Base-by-base conservation (phyloP, 1,140 invertebrate species). In the Drosophila mayri region DNA sequence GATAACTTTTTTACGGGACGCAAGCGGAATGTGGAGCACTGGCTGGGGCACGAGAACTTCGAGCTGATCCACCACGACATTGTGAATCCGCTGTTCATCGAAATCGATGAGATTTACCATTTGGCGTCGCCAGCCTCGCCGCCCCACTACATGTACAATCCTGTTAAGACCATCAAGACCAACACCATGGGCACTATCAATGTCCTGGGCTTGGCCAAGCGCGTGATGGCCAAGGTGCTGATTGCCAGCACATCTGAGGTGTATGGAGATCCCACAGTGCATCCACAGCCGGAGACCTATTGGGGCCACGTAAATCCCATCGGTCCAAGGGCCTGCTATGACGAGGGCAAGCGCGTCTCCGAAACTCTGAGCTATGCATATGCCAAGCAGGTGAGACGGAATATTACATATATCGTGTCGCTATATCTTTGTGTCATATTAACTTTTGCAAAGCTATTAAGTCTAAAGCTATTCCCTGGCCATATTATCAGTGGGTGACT, bases 221-320 rank as follows among this genome's bases (percentile, higher is more conserved):
- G 99, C 81, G 97, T 99, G 22, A 97, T 98, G 88, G 99, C 99
- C 25, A 96, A 96, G 92, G 96, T 99, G 54, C 94, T 99, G 43
- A 97, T 99, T 83, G 99, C 99, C 1, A 99, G 98, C 85, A 99
- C 99, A 32, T 99, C 98, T 4, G 99, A 99, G 94, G 97, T 99
- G 0, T 99, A 99, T 93, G 98, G 98, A 11, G 98, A 99, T 94
- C 98, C 98, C n/a, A 97, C 97, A 92, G 97, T 98, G 16, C 98
- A 99, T 95, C 98, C 98, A 8, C 98, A 99, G 90, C 95, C 96
- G 1, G 98, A 99, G 94, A 96, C 96, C 4, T 99, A 99, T 92
- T 99, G 98, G 98, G 99, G 99, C 9, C 97, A 99, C 93, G 99
- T 99, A 0, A 99, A 99, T 95, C 99, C 99, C 8, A 99, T 99